A percentile compares a stretch with the other conserved stretches of the same genome.
phyloP scores from a whole-genome alignment of 1,140 invertebrate species.

The Drosophila virilis region DNA sequence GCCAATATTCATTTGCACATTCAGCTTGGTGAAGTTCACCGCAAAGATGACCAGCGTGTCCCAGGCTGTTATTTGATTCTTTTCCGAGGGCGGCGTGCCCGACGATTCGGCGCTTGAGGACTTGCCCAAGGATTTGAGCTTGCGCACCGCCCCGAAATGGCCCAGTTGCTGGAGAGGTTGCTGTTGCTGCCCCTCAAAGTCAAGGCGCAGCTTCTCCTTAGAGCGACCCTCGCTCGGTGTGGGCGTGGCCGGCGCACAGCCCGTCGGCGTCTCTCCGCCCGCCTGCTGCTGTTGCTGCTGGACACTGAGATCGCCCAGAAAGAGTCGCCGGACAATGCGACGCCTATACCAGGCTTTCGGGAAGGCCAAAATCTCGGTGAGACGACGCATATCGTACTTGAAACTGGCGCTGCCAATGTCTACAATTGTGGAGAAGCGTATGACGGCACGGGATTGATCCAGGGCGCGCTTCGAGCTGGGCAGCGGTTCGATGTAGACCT shows the following conservation, averaged over 20 bases:
- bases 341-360: constrained; percentile 99
- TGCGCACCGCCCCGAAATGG: constrained; percentile 81
- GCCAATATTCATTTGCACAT: constrained; percentile 99
- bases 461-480: constrained; percentile 83
- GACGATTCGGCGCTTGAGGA: constrained; percentile 78
- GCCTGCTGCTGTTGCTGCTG: constrained; percentile 80
- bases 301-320: constrained; percentile 94
- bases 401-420: constrained; percentile 99
- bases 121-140: constrained; percentile 85
- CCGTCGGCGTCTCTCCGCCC: constrained; percentile 55
- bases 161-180: constrained; percentile 48
- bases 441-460: constrained; percentile 89
- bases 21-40: constrained; percentile 96
- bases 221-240: constrained; percentile 62
- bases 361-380: constrained; percentile 98
- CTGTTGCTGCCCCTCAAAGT: constrained; percentile 54
- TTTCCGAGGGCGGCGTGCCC: constrained; percentile 75
- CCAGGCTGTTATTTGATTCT: constrained; percentile 89
- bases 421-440: constrained; percentile 96
- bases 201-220: constrained; percentile 69
- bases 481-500: constrained; percentile 90
- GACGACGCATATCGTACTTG: constrained; percentile 99
- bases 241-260: constrained; percentile 50
- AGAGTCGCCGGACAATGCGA: constrained; percentile 95
- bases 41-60: constrained; percentile 98